Evolutionary conservation across 1,140 invertebrate genomes (phyloP), one percentile per base, ranked within the genome.

Genomic region (Meloidogyne chitwoodi): DNA sequence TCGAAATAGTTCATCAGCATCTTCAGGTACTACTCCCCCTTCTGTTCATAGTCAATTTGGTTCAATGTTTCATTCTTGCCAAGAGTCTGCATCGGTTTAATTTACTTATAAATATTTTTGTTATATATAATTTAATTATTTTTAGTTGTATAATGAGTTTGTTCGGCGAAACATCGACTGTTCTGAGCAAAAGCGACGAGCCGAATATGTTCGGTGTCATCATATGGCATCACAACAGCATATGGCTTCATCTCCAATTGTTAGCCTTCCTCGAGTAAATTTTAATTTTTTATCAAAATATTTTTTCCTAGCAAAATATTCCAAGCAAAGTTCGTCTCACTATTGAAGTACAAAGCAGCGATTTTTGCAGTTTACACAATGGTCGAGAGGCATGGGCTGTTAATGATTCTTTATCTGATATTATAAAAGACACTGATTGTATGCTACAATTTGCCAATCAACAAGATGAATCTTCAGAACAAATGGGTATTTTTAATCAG

Each of bases 391-490:
- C 77, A 12, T 78, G 77, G 77, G 48, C 77, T 8, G 22, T n/a
- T 26, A 78, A 80, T 31, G 77, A 78, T 63, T 79, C 77, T 10
- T 41, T 78, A 11, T 79, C 77, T 44, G 76, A 77, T 31, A 78
- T 78, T 62, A 78, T 78, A 64, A 34, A 62, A 31, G 77, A 78
- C 24, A 78, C 77, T n/a, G 67, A 79, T 24, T 78, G 77, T 38
- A 80, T 78, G 66, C 27, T 78, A 38, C 77, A 79, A 56, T 78
- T 78, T 64, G 77, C 77, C 3, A 75, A 78, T 67, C 78, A 80
- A 64, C 61, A 48, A n/a, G 77, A 61, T 31, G 65, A 34, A 63
- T 24, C 79, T 70, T 61, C 56, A 19, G 76, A 77, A 62, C n/a
- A 48, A 34, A 76, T 75, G 11, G 72, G 61, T 4, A 29, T 63